A percentile compares a stretch with the other conserved stretches of the same genome.
Evolutionary conservation across 2,113 vertebrate species (phyloP).

Genomic region (Onychostoma macrolepis): DNA sequence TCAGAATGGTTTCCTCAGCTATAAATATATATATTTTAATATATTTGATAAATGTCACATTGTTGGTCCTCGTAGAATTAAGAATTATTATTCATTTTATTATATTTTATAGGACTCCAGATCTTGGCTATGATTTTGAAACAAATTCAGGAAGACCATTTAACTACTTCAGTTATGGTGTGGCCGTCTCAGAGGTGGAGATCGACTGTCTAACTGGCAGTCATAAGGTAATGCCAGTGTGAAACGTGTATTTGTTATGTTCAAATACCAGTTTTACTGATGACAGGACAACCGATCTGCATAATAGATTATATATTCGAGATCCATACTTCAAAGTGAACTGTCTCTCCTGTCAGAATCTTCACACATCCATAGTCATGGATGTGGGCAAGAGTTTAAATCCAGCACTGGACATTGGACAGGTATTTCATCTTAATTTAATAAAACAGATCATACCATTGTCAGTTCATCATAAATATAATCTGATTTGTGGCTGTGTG

Average conservation of each 20-base stretch:
- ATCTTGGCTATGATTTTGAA: slow-evolving; percentile 83
- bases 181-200: slow-evolving; percentile 93
- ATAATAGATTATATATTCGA: background rate
- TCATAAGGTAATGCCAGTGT: slow-evolving; percentile 82
- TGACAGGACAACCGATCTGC: background rate
- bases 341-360: slow-evolving; percentile 77
- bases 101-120: slow-evolving; percentile 80
- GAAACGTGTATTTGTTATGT: background rate
- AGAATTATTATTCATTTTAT: background rate
- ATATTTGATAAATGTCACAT: background rate
- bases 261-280: background rate
- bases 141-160: slow-evolving; percentile 86
- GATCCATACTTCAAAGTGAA: background rate
- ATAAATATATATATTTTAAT: no score
- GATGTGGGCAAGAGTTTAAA: slow-evolving; percentile 95
- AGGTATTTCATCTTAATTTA: slow-evolving; percentile 75
- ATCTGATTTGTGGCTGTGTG: slow-evolving; percentile 12
- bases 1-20: background rate
- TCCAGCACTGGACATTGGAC: slow-evolving; percentile 95
- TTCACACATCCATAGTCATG: slow-evolving; percentile 94
- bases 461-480: background rate
- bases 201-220: slow-evolving; percentile 94
- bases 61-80: background rate
- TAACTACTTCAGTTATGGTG: slow-evolving; percentile 88
- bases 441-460: background rate